Conservation (phyloP, 2,113 vertebrate species). For the Bolborhynchus lineola region DNA sequence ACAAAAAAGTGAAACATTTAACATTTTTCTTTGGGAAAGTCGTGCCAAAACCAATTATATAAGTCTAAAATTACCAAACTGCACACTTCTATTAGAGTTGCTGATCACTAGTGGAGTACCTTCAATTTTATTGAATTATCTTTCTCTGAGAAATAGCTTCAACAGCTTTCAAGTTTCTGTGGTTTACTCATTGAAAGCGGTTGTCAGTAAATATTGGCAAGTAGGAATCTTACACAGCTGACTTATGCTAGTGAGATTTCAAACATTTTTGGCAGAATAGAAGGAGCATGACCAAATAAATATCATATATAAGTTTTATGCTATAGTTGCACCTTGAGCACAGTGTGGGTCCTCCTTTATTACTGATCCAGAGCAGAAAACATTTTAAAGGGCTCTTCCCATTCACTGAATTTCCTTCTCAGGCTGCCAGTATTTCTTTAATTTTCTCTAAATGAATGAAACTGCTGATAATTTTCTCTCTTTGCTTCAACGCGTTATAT, state of each 20-base stretch:
- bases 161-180: not conserved
- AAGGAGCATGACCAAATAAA: not conserved
- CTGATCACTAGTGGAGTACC: not conserved
- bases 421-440: not conserved
- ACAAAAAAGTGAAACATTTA: not conserved
- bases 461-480: not conserved
- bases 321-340: not conserved
- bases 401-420: not conserved
- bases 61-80: not conserved
- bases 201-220: not conserved
- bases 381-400: not conserved
- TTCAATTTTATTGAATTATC: not conserved
- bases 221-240: not conserved
- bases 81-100: not conserved
- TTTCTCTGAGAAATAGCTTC: not conserved
- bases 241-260: not conserved
- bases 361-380: not conserved
- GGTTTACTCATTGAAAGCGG: not conserved
- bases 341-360: not conserved
- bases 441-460: not conserved
- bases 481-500: not conserved
- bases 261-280: not conserved
- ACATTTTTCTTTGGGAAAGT: not conserved
- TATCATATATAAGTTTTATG: not conserved
- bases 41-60: not conserved